Percentiles rank a stretch among this genome's conserved stretches.
phyloP scores from a whole-genome alignment of 2,113 vertebrate species.

The Hepsetus odoe region DNA sequence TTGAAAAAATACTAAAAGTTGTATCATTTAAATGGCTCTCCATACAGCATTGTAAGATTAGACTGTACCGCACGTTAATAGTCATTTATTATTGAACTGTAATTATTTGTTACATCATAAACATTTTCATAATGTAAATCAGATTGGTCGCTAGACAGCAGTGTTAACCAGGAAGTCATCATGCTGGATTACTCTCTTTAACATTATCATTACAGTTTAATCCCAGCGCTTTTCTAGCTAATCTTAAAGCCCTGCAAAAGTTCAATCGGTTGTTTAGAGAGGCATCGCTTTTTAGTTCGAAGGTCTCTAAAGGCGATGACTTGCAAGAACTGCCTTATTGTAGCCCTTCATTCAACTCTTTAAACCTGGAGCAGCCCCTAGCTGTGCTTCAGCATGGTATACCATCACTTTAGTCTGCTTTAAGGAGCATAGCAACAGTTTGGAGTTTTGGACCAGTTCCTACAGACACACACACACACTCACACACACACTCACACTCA shows the following conservation, averaged over 20 bases:
- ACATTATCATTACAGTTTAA: no score
- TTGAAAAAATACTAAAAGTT: no score
- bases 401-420: background rate
- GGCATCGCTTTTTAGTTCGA: background rate
- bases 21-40: no score
- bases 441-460: slow-evolving; percentile 17
- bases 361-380: background rate
- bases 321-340: background rate
- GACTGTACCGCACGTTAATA: no score
- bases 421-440: slow-evolving; percentile 25
- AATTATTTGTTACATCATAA: no score
- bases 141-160: no score
- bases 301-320: background rate
- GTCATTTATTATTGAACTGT: no score
- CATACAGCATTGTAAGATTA: no score
- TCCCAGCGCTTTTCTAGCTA: background rate
- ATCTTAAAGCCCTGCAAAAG: background rate
- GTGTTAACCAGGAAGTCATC: no score
- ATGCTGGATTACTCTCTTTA: background rate
- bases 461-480: slow-evolving; percentile 4
- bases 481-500: slow-evolving; percentile 30
- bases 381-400: background rate
- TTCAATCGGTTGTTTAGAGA: background rate
- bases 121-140: no score
- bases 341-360: slow-evolving; percentile 3